Evolutionary conservation across 1,140 invertebrate species (phyloP).

Genomic region (Pseudobourletiella spinata): DNA sequence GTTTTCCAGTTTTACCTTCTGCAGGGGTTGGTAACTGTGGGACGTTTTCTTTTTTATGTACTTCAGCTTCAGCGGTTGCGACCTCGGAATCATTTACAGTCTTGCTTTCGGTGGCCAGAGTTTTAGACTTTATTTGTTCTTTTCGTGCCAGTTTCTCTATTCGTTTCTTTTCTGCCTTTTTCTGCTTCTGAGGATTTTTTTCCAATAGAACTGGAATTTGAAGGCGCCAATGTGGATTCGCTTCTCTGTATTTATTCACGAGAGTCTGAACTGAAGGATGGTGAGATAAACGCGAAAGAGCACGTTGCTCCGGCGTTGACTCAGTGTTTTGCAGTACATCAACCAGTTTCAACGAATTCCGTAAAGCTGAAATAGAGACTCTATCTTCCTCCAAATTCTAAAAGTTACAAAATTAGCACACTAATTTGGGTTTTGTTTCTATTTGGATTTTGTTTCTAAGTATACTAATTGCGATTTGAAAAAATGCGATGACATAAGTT

Average conservation of each 20-base stretch:
- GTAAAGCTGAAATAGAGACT: slow-evolving; percentile 18
- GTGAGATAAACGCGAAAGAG: slow-evolving; percentile 10
- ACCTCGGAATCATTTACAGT: too few relatives aligned
- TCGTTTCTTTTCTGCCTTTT: slow-evolving; percentile 1
- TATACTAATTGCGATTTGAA: too few relatives aligned
- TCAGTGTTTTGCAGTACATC: slow-evolving; percentile 22
- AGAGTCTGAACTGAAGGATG: slow-evolving; percentile 8
- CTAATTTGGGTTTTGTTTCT: too few relatives aligned
- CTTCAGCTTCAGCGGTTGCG: too few relatives aligned
- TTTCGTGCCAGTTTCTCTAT: slow-evolving; percentile 4
- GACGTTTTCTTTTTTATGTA: too few relatives aligned
- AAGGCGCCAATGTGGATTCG: slow-evolving; percentile 31
- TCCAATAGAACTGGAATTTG: slow-evolving; percentile 34
- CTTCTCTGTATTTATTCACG: slow-evolving; percentile 25
- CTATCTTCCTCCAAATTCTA: slow-evolving; percentile 28
- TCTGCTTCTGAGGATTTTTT: slow-evolving; percentile 17
- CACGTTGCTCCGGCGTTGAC: neutral
- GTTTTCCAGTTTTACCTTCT: too few relatives aligned
- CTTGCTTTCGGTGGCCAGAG: too few relatives aligned
- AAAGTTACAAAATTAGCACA: neutral
- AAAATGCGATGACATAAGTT: too few relatives aligned
- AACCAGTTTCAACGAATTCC: too few relatives aligned
- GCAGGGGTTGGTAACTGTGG: too few relatives aligned
- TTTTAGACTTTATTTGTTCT: too few relatives aligned
- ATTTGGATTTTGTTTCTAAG: too few relatives aligned